Conservation (phyloP, 2,797 vertebrate species). For the Gymnoscopelus microlampas region DNA sequence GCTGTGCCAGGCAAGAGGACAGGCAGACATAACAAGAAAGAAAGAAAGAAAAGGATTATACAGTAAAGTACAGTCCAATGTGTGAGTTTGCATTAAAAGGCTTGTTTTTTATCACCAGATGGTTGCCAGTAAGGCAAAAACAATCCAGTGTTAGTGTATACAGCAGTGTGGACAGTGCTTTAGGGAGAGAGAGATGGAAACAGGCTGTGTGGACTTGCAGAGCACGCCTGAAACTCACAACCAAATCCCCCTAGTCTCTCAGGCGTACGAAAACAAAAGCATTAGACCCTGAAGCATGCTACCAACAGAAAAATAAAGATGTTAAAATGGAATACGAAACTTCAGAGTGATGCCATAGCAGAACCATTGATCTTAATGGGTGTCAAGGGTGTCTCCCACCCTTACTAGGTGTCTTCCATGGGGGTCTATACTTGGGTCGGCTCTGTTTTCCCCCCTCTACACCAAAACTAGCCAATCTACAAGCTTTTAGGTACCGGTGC, state of each 20-base stretch:
- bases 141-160: conserved; percentile 49
- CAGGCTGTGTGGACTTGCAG: conserved; percentile 45
- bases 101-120: conserved; percentile 53
- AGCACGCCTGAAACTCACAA: conserved; percentile 40
- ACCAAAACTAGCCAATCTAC: too few species aligned
- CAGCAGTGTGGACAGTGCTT: conserved; percentile 54
- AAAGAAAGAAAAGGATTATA: not conserved
- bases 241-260: conserved; percentile 53
- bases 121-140: conserved; percentile 69
- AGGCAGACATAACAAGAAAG: not conserved
- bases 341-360: too few species aligned
- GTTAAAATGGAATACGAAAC: too few species aligned
- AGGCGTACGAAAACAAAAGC: conserved; percentile 34
- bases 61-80: too few species aligned
- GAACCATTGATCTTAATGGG: too few species aligned
- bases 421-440: too few species aligned
- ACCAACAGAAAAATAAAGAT: too few species aligned
- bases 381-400: too few species aligned
- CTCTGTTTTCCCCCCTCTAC: too few species aligned
- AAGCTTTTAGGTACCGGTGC: too few species aligned
- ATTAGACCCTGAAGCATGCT: conserved; percentile 31
- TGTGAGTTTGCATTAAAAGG: too few species aligned
- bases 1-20: not conserved
- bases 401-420: too few species aligned
- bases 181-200: conserved; percentile 25